Conservation (phyloP, 2,888 invertebrate species). For the Pyrocoelia pectoralis region DNA sequence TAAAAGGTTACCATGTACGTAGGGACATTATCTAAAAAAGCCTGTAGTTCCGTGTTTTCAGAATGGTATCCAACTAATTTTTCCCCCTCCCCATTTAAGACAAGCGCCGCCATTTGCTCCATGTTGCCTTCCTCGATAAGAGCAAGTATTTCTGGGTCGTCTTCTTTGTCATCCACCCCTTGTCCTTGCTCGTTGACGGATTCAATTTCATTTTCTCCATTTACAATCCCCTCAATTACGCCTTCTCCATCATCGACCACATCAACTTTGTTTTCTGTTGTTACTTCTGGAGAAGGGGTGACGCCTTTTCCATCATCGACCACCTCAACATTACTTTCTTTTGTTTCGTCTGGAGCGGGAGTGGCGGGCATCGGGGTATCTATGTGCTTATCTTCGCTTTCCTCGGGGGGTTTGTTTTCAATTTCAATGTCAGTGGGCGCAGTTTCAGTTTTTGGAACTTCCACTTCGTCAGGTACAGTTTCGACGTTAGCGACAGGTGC, state of each 20-base stretch:
- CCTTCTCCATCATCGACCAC: constrained; percentile 49
- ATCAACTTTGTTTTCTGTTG: background rate
- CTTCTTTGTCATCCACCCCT: constrained; percentile 62
- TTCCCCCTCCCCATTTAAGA: constrained; percentile 87
- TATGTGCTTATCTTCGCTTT: background rate
- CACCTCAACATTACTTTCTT: background rate
- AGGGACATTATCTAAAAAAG: constrained; percentile 87
- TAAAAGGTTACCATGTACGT: constrained; percentile 87
- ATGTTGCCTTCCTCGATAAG: constrained; percentile 80
- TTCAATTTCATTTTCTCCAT: constrained; percentile 58
- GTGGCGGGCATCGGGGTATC: background rate
- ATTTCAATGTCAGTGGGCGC: too few relatives aligned
- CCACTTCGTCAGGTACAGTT: background rate
- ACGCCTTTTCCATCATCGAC: constrained; percentile 52
- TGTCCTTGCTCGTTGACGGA: constrained; percentile 60
- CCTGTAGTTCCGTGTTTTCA: constrained; percentile 80
- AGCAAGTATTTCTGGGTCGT: constrained; percentile 70
- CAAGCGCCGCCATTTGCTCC: constrained; percentile 88
- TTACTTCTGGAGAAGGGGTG: background rate
- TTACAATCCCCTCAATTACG: constrained; percentile 59
- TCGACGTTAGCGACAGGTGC: background rate
- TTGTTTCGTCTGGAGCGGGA: background rate
- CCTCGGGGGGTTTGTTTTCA: background rate
- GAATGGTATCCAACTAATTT: constrained; percentile 75
- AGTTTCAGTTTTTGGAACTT: too few relatives aligned